A percentile compares a stretch with the other conserved stretches of the same genome.
phyloP scores from a whole-genome alignment of 2,888 invertebrate genomes.

The Aspidiotus rigidus region DNA sequence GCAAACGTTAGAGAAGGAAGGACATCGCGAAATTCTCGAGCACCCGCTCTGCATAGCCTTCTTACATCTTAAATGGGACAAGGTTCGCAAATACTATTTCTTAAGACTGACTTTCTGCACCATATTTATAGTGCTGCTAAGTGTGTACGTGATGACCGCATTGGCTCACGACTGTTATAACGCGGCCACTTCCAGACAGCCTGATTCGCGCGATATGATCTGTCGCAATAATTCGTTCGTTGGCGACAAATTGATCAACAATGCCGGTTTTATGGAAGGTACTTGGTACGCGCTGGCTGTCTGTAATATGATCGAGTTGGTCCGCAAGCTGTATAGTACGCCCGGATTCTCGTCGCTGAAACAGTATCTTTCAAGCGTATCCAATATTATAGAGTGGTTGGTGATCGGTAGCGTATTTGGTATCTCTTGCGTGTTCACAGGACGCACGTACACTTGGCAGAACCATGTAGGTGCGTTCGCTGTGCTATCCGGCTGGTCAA shows the following conservation, averaged over 20 bases:
- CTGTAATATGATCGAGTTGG: constrained; percentile 68
- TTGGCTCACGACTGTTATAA: constrained; percentile 78
- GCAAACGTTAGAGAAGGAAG: constrained; percentile 78
- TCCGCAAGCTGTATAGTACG: constrained; percentile 70
- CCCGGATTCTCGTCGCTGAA: constrained; percentile 71
- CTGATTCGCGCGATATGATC: not conserved
- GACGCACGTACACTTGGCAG: constrained; percentile 69
- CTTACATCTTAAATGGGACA: constrained; percentile 79
- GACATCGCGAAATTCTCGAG: constrained; percentile 74
- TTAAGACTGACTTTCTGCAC: constrained; percentile 68
- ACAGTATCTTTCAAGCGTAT: constrained; percentile 72
- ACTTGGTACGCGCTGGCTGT: constrained; percentile 59
- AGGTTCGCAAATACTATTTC: constrained; percentile 78
- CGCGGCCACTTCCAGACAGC: constrained; percentile 48
- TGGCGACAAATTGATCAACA: constrained; percentile 62
- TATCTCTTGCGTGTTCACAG: constrained; percentile 71
- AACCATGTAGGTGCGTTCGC: constrained; percentile 80
- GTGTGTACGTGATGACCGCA: constrained; percentile 69
- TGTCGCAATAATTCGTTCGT: constrained; percentile 63
- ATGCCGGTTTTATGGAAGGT: constrained; percentile 62
- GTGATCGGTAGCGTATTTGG: constrained; percentile 74
- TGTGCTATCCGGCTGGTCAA: constrained; percentile 76
- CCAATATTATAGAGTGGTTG: constrained; percentile 80
- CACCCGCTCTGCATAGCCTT: constrained; percentile 84
- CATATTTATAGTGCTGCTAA: constrained; percentile 69